These are phyloP conservation scores for Nomada hirtipes DNA, from an alignment of 2,888 invertebrate species.

Conservation along the genomic window DNA sequence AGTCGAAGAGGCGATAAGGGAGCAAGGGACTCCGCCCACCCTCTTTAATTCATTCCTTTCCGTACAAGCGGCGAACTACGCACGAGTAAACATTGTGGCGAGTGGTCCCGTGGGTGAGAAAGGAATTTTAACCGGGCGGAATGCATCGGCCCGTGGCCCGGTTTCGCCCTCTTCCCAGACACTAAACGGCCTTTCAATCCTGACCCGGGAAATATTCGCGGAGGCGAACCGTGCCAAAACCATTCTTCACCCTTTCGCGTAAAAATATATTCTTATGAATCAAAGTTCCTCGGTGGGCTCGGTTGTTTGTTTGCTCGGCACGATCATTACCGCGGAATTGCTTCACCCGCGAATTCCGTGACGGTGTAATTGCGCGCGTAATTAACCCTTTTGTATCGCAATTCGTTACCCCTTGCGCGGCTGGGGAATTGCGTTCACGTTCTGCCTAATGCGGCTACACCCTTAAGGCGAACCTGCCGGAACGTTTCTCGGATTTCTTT, in stretches of 20 bases:
- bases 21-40: conserved; percentile 61
- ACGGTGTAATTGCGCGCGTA: conserved; percentile 45
- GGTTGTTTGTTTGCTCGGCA: conserved; percentile 8
- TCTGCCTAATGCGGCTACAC: background rate
- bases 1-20: conserved; percentile 69
- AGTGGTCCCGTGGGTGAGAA: conserved; percentile 67
- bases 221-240: background rate
- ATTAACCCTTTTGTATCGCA: conserved; percentile 42
- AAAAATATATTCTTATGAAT: conserved; percentile 50
- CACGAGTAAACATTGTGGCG: conserved; percentile 71
- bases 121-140: conserved; percentile 62
- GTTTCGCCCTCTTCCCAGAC: conserved; percentile 41
- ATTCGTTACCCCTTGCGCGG: conserved; percentile 25
- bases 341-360: conserved; percentile 9
- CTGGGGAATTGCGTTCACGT: conserved; percentile 24
- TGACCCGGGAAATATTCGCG: conserved; percentile 52
- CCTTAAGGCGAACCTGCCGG: no score
- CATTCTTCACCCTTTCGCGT: background rate
- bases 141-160: conserved; percentile 33
- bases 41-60: conserved; percentile 72
- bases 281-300: background rate
- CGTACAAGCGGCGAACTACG: conserved; percentile 65
- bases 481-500: no score
- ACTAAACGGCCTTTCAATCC: conserved; percentile 54
- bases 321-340: conserved; percentile 13